These are phyloP conservation scores for Rhynchotus rufescens DNA, from an alignment of 2,797 vertebrate species.

Conservation along the genomic window DNA sequence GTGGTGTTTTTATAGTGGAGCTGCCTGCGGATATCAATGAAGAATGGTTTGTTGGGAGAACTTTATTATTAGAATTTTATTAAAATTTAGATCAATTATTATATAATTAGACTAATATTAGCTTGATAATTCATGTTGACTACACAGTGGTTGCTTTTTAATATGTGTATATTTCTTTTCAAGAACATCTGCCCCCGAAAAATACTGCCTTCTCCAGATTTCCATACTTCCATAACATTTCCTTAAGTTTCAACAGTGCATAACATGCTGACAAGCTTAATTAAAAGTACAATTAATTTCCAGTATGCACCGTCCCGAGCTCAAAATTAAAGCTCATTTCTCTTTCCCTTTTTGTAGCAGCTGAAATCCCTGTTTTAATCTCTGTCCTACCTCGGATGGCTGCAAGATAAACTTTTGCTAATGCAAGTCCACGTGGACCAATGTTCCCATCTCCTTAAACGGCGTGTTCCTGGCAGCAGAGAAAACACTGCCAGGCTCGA, in stretches of 20 bases:
- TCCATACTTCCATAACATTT: slow-evolving; percentile 3
- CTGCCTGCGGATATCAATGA: background rate
- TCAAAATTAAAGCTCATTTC: background rate
- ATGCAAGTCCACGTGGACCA: background rate
- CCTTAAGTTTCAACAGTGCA: slow-evolving; percentile 3
- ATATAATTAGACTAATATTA: background rate
- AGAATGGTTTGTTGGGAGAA: background rate
- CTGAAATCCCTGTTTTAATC: background rate
- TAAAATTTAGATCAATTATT: too few species aligned
- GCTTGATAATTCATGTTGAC: background rate
- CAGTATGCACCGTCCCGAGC: background rate
- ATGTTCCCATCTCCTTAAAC: background rate
- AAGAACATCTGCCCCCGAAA: background rate
- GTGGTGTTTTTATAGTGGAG: background rate
- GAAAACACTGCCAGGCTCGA: background rate
- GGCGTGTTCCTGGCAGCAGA: background rate
- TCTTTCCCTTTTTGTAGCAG: background rate
- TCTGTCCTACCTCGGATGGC: background rate
- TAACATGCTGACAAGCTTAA: slow-evolving; percentile 14
- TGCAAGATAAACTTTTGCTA: background rate
- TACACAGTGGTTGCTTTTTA: background rate
- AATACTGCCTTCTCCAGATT: background rate
- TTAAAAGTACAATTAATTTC: slow-evolving; percentile 32
- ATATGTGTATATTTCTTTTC: background rate
- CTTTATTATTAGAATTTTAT: background rate